A percentile compares a stretch with the other conserved stretches of the same genome.
Conservation (phyloP, 2,113 vertebrate species). For the Onychostoma macrolepis region DNA sequence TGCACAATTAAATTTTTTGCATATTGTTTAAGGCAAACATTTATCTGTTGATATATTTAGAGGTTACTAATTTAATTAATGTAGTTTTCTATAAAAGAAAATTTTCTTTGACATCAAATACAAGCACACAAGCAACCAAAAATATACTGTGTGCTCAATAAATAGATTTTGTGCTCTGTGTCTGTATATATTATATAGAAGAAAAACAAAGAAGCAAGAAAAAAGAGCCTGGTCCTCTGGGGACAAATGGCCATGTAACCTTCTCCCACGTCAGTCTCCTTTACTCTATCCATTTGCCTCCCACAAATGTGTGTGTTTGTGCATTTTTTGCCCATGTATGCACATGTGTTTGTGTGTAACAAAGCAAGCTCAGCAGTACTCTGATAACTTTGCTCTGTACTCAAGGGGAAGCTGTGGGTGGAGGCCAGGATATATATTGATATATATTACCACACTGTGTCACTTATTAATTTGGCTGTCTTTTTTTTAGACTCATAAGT, state of each 20-base stretch:
- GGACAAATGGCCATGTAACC: neutral
- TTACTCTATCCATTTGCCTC: slow-evolving; percentile 25
- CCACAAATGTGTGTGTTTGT: slow-evolving; percentile 37
- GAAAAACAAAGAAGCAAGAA: neutral
- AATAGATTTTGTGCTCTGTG: neutral
- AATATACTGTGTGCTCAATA: neutral
- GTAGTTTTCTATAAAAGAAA: neutral
- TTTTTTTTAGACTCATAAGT: neutral
- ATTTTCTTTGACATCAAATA: neutral
- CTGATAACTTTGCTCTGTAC: slow-evolving; percentile 74
- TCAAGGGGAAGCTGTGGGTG: slow-evolving; percentile 66
- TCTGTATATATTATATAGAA: neutral
- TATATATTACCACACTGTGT: neutral
- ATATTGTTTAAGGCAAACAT: neutral
- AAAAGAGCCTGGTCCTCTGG: neutral
- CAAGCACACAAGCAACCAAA: neutral
- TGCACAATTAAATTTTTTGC: neutral
- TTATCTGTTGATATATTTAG: neutral
- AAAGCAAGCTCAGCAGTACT: slow-evolving; percentile 72
- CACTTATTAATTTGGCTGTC: neutral
- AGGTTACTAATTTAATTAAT: neutral
- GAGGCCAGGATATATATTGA: slow-evolving; percentile 41
- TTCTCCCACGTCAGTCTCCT: slow-evolving; percentile 4
- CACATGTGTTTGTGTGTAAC: slow-evolving; percentile 51
- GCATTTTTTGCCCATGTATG: slow-evolving; percentile 39